phyloP scores from a whole-genome alignment of 2,888 invertebrate species.

The Hoplodrina ambigua region DNA sequence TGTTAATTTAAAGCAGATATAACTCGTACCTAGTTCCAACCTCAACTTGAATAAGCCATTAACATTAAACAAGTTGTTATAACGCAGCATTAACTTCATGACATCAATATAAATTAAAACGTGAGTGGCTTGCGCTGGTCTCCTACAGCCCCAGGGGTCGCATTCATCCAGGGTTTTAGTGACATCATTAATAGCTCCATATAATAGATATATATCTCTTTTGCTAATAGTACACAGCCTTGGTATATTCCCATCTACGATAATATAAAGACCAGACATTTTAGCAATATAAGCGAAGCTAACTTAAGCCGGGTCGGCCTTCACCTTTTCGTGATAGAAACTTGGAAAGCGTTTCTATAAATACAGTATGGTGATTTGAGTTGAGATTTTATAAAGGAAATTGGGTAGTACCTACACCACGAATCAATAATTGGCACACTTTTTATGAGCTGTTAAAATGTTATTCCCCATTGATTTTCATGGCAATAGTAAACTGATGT shows the following conservation, averaged over 20 bases:
- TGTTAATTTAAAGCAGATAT: constrained; percentile 50
- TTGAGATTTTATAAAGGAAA: constrained; percentile 6
- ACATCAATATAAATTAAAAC: constrained; percentile 35
- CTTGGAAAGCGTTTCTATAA: constrained; percentile 35
- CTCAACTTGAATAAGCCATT: constrained; percentile 41
- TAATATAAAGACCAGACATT: constrained; percentile 26
- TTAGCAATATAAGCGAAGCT: constrained; percentile 15
- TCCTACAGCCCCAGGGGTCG: constrained; percentile 18
- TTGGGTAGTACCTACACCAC: not conserved
- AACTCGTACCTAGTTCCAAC: constrained; percentile 18
- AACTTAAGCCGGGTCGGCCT: constrained; percentile 35
- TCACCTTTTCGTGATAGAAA: constrained; percentile 43
- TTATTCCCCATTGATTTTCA: too few species aligned
- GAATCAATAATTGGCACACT: too few species aligned
- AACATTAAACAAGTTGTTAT: constrained; percentile 29
- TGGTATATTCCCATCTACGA: constrained; percentile 1
- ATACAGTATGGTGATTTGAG: constrained; percentile 11
- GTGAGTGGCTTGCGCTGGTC: constrained; percentile 32
- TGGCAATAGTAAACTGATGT: too few species aligned
- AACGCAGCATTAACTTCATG: constrained; percentile 28
- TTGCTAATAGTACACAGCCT: constrained; percentile 17
- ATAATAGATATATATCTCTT: constrained; percentile 10
- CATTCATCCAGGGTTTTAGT: constrained; percentile 20
- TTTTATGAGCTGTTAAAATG: too few species aligned
- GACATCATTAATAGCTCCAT: constrained; percentile 38